phyloP scores from a whole-genome alignment of 2,888 invertebrate species.

The Euplexia lucipara region DNA sequence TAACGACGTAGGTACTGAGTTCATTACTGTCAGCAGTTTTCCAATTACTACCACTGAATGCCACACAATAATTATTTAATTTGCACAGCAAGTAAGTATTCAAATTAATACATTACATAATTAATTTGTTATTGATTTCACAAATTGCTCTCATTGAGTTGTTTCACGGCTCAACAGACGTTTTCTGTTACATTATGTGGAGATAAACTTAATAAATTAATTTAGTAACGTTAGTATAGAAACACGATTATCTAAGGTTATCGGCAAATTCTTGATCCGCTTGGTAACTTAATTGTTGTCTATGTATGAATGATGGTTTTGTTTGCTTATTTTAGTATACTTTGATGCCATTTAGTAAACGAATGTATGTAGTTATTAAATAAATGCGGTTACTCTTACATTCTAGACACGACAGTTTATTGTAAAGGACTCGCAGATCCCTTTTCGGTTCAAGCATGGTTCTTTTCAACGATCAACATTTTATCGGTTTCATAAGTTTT shows the following conservation, averaged over 20 bases:
- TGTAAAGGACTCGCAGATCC: no score
- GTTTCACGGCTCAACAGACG: slow-evolving; percentile 30
- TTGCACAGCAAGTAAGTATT: slow-evolving; percentile 20
- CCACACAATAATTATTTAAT: slow-evolving; percentile 47
- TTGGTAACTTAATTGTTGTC: slow-evolving; percentile 28
- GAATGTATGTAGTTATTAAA: no score
- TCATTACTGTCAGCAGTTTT: slow-evolving; percentile 4
- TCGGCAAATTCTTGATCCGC: slow-evolving; percentile 57
- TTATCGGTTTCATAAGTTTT: no score
- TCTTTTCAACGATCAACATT: no score
- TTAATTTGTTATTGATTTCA: slow-evolving; percentile 48
- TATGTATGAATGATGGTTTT: background rate
- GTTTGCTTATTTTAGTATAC: no score
- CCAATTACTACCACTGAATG: slow-evolving; percentile 25
- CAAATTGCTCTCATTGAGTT: slow-evolving; percentile 19
- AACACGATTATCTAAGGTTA: slow-evolving; percentile 52
- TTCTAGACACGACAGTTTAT: no score
- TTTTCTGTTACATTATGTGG: slow-evolving; percentile 34
- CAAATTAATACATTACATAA: slow-evolving; percentile 45
- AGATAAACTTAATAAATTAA: slow-evolving; percentile 54
- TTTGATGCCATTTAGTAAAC: no score
- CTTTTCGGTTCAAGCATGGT: no score
- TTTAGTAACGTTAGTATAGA: slow-evolving; percentile 51
- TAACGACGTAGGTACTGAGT: background rate
- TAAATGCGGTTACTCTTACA: no score